Base-by-base conservation (phyloP, 37 sponge, comb jelly and placozoan species). In the Chondrosia reniformis region DNA sequence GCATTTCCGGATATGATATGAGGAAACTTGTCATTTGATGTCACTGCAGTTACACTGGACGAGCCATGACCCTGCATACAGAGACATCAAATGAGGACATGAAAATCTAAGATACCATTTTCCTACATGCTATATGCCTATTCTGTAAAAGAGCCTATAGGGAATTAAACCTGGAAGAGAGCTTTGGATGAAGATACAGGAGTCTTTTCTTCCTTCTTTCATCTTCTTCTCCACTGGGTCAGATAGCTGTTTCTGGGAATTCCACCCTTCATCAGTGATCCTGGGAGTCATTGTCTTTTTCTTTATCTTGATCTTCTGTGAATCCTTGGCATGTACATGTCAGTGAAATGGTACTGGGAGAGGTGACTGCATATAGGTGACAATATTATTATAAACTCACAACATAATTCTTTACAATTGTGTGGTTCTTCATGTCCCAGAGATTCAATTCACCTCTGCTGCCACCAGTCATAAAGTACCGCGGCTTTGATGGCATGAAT, bases 361-460 rank as follows among this genome's bases (percentile, higher is more conserved):
- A 49, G 10, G 52, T 49, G 52, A 49, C 10, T 10, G 15, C 52
- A 49, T 15, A 15, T 15, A 15, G 52, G 10, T 19, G 10, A 15
- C 52, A 49, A 15, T 15, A 49, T n/a, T n/a, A n/a, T 10, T 15
- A 49, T 10, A 49, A 38, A 65, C 72, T 25, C 44, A 85, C 91
- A 63, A 46, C 40, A 43, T 75, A 81, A 7, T 73, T 72, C 40
- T 81, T 80, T 38, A 72, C 76, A 4, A 84, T 71, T 34, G 33
- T 81, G 71, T 67, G 76, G 45, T 57, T 63, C 78, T 89, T 84
- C 67, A 81, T 65, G 66, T 89, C 89, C 91, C 88, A 86, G 0
- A 86, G 61, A 3, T 37, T 37, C 6, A 25, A 59, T 49, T 84
- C 64, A 7, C 36, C 4, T 17, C 43, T 33, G 24, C 2, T 21